Evolutionary conservation across 2,888 invertebrate genomes (phyloP).

Genomic region (Chouioia cunea): DNA sequence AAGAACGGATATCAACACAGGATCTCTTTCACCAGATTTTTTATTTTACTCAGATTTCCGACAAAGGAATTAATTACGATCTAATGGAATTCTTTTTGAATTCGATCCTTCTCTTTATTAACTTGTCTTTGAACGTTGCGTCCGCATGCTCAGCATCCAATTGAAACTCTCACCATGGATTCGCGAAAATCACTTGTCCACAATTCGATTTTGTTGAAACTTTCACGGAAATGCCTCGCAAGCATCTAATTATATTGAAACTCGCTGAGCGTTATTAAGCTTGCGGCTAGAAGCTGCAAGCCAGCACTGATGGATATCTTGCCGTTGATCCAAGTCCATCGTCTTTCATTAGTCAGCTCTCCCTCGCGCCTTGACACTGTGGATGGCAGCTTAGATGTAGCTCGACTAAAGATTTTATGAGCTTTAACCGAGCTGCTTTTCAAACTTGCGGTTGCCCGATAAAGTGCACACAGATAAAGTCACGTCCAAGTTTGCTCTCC

Average conservation of each 20-base stretch:
- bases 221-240: neutral
- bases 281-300: too few relatives aligned
- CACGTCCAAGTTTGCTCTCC: neutral
- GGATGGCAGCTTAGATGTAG: conserved; percentile 3
- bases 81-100: conserved; percentile 34
- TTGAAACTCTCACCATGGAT: too few relatives aligned
- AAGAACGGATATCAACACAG: too few relatives aligned
- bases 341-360: conserved; percentile 17
- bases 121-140: too few relatives aligned
- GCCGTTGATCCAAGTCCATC: neutral
- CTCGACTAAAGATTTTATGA: conserved; percentile 18
- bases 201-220: neutral
- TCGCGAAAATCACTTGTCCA: too few relatives aligned
- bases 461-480: conserved; percentile 10
- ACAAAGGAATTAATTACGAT: conserved; percentile 39
- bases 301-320: conserved; percentile 16
- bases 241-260: neutral
- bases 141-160: too few relatives aligned
- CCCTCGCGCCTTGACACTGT: conserved; percentile 20
- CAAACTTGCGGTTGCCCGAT: conserved; percentile 16
- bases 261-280: conserved; percentile 20
- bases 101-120: too few relatives aligned
- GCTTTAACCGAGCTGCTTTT: conserved; percentile 1
- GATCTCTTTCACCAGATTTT: too few relatives aligned
- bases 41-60: too few relatives aligned